A percentile compares a stretch with the other conserved stretches of the same genome.
phyloP scores from a whole-genome alignment of 2,888 invertebrate species.

The Prenolepis imparis region DNA sequence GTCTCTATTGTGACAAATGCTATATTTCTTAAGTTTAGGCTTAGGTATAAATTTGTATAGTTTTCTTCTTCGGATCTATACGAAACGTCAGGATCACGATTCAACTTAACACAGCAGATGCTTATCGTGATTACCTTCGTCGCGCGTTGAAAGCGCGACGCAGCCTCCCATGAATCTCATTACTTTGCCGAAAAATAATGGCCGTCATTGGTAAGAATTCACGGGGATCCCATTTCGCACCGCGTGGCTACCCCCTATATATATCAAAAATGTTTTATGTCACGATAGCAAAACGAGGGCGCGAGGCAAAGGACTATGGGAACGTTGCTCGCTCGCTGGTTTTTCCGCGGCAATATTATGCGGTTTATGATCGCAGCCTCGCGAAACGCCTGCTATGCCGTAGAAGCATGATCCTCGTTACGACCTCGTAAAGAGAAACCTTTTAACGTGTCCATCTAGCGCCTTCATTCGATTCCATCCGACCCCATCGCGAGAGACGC shows the following conservation, averaged over 20 bases:
- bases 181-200: conserved; percentile 55
- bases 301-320: conserved; percentile 7
- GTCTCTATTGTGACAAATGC: background rate
- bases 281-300: conserved; percentile 24
- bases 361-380: conserved; percentile 79
- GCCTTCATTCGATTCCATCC: conserved; percentile 53
- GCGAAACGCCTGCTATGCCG: conserved; percentile 71
- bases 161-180: conserved; percentile 48
- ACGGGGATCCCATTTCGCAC: conserved; percentile 56
- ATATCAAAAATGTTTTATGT: conserved; percentile 73
- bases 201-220: conserved; percentile 55
- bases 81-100: background rate
- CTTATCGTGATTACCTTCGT: conserved; percentile 41
- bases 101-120: conserved; percentile 10
- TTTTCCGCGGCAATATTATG: conserved; percentile 74
- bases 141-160: conserved; percentile 52
- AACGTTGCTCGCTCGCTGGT: conserved; percentile 64
- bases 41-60: background rate
- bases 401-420: conserved; percentile 78
- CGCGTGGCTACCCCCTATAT: conserved; percentile 53
- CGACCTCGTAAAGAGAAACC: conserved; percentile 83
- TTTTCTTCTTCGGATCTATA: background rate
- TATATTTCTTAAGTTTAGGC: background rate
- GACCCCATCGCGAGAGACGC: conserved; percentile 14
- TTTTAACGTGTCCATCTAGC: conserved; percentile 79